Evolutionary conservation across 2,888 invertebrate genomes (phyloP).

Genomic region (Epinotia ramella): DNA sequence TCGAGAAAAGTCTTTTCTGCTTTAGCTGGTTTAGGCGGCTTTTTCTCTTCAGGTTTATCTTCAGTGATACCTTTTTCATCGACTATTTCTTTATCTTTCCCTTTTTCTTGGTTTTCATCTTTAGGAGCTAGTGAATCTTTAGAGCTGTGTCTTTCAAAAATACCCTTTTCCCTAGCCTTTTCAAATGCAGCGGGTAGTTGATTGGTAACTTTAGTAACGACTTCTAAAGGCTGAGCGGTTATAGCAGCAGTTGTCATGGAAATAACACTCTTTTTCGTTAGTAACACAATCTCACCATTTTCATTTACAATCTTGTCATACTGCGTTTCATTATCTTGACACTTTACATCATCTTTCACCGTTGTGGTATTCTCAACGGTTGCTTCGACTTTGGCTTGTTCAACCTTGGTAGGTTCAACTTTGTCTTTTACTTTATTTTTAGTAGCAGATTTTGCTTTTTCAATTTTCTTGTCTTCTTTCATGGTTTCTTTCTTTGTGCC

Average conservation of each 20-base stretch:
- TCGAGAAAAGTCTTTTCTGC: constrained; percentile 61
- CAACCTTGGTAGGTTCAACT: constrained; percentile 42
- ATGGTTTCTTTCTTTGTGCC: constrained; percentile 58
- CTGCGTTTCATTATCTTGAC: constrained; percentile 80
- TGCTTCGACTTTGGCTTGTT: constrained; percentile 52
- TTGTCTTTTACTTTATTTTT: constrained; percentile 44
- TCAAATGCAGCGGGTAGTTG: constrained; percentile 80
- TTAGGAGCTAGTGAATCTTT: constrained; percentile 77
- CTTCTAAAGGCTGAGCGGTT: constrained; percentile 83
- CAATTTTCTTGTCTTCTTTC: constrained; percentile 56
- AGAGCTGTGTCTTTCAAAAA: constrained; percentile 78
- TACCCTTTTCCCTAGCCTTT: constrained; percentile 80
- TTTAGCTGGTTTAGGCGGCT: constrained; percentile 58
- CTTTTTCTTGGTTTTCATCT: constrained; percentile 58
- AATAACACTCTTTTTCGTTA: constrained; percentile 81
- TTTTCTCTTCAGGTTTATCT: constrained; percentile 65
- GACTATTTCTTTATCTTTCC: constrained; percentile 49
- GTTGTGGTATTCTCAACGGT: constrained; percentile 55
- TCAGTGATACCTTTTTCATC: constrained; percentile 48
- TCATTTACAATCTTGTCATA: constrained; percentile 77
- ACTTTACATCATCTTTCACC: constrained; percentile 65
- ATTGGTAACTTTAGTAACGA: constrained; percentile 83
- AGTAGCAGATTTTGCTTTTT: constrained; percentile 46
- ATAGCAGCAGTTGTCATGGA: constrained; percentile 86
- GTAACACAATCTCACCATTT: constrained; percentile 74